Evolutionary conservation across 2,113 vertebrate genomes (phyloP).

Genomic region (Notiomystis cincta): DNA sequence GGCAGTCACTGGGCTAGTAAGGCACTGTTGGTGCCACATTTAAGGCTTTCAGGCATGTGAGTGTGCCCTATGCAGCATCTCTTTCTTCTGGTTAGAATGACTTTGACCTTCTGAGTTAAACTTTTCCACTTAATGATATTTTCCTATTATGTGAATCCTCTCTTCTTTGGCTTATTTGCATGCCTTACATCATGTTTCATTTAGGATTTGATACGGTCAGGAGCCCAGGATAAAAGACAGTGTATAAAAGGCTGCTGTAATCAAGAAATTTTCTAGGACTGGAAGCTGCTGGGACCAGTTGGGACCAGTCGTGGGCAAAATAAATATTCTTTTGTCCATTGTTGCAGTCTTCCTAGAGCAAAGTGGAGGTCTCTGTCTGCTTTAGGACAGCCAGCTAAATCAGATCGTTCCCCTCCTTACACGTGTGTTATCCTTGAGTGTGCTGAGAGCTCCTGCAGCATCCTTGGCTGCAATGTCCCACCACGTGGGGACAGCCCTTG

Average conservation of each 20-base stretch:
- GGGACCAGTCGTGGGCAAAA: constrained; percentile 54
- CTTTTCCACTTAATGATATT: neutral
- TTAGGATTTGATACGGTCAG: constrained; percentile 16
- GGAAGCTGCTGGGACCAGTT: constrained; percentile 65
- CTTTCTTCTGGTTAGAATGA: neutral
- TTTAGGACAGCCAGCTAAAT: constrained; percentile 61
- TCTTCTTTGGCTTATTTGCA: constrained; percentile 30
- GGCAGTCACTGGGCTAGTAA: neutral
- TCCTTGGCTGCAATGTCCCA: neutral
- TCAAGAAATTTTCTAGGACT: neutral
- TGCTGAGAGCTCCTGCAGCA: accelerated
- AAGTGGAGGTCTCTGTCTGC: constrained; percentile 77
- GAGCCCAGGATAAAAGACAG: neutral
- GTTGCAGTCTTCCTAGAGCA: constrained; percentile 70
- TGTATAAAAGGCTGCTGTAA: neutral
- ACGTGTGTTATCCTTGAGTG: accelerated
- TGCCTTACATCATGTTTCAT: neutral
- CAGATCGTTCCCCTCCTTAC: constrained; percentile 77
- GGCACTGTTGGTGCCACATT: accelerated
- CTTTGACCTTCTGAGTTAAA: constrained; percentile 30
- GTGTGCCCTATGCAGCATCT: neutral
- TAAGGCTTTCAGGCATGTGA: neutral
- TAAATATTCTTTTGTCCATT: constrained; percentile 58
- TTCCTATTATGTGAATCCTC: constrained; percentile 13
- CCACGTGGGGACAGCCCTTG: neutral